These are phyloP conservation scores for Oscarella lobularis DNA, from an alignment of 37 sponge, comb jelly and placozoan species.

Conservation along the genomic window DNA sequence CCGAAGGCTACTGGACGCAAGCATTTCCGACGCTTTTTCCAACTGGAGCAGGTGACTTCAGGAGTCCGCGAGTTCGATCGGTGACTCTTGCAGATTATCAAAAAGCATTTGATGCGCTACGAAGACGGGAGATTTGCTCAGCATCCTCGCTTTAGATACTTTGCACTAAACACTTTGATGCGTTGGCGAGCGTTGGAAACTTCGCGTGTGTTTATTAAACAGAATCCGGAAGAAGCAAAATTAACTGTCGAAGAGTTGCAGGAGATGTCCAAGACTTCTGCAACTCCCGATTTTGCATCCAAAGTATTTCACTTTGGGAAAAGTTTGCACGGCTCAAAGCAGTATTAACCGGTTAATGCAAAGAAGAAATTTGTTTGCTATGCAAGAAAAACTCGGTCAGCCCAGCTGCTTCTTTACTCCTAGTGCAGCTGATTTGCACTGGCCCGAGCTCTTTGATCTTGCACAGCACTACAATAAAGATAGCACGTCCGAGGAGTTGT, in stretches of 20 bases:
- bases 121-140: constrained; percentile 16
- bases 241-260: constrained; percentile 16
- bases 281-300: constrained; percentile 14
- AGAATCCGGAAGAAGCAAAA: constrained; percentile 15
- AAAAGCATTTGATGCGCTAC: constrained; percentile 13
- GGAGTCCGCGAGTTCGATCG: neutral
- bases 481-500: neutral
- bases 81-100: constrained; percentile 16
- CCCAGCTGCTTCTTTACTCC: constrained; percentile 17
- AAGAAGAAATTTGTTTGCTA: constrained; percentile 20
- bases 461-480: constrained; percentile 6
- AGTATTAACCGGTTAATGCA: constrained; percentile 38
- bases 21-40: constrained; percentile 24
- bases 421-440: constrained; percentile 26
- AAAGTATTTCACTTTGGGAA: constrained; percentile 23
- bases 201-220: constrained; percentile 5
- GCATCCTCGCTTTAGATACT: constrained; percentile 21
- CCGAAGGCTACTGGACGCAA: constrained; percentile 14
- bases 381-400: constrained; percentile 35
- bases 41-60: constrained; percentile 26
- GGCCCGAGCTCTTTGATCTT: constrained; percentile 16
- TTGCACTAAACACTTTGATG: constrained; percentile 29
- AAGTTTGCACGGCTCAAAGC: constrained; percentile 22
- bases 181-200: constrained; percentile 18
- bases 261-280: constrained; percentile 24